These are phyloP conservation scores for Torymus auratus DNA, from an alignment of 2,888 invertebrate species.

Conservation along the genomic window DNA sequence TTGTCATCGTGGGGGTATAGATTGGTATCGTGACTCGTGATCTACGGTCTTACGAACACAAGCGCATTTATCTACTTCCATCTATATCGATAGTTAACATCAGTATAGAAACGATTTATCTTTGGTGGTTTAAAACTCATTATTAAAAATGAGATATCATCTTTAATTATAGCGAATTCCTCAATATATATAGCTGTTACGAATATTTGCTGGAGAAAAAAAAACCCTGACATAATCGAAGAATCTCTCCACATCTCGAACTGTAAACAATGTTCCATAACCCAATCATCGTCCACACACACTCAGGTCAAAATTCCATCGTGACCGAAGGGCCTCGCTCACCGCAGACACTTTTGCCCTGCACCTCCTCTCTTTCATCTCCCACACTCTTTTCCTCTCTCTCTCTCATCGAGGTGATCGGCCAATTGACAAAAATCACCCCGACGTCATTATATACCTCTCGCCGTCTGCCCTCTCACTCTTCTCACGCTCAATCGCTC, in stretches of 20 bases:
- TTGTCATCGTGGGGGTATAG: no score
- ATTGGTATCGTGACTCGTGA: no score
- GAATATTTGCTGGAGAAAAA: no score
- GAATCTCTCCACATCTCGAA: no score
- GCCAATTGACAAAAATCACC: constrained; percentile 44
- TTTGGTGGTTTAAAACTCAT: no score
- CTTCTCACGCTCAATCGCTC: constrained; percentile 38
- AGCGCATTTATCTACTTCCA: no score
- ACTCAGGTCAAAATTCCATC: constrained; percentile 14
- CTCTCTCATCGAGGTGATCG: constrained; percentile 38
- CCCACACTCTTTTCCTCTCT: not conserved
- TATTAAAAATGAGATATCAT: no score
- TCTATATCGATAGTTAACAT: no score
- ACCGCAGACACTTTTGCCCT: not conserved
- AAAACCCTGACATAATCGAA: no score
- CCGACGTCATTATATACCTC: constrained; percentile 31
- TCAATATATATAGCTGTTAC: not conserved
- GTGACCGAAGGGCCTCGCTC: constrained; percentile 2
- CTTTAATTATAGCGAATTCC: not conserved
- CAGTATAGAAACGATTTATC: no score
- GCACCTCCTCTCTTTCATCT: not conserved
- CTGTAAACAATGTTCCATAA: no score
- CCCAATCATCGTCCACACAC: constrained; percentile 4
- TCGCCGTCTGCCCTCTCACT: not conserved
- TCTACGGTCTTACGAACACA: no score